Conservation (phyloP, 2,797 vertebrate species). For the Catamblyrhynchus diadema region DNA sequence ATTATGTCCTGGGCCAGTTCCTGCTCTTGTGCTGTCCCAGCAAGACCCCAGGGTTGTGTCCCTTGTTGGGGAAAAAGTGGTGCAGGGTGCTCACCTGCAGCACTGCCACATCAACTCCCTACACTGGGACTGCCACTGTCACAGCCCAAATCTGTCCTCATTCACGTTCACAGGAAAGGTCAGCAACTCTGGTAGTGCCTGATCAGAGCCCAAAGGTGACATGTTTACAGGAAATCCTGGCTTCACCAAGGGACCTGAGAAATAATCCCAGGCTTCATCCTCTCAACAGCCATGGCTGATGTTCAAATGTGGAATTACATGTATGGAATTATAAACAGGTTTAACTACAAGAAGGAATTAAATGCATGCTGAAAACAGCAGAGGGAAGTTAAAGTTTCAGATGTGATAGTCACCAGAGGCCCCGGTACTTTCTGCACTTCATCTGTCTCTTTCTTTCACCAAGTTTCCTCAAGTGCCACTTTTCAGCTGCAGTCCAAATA, state of each 20-base stretch:
- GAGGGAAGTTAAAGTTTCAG: conserved; percentile 10
- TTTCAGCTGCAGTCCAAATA: conserved; percentile 25
- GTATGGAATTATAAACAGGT: not conserved
- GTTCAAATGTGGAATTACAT: not conserved
- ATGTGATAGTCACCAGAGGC: not conserved
- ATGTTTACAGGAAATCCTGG: not conserved
- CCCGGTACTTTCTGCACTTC: not conserved
- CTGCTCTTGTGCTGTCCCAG: not conserved
- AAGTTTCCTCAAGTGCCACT: not conserved
- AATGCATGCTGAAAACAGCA: not conserved
- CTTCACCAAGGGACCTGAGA: not conserved
- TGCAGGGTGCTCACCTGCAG: not conserved
- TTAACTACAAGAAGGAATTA: conserved; percentile 9
- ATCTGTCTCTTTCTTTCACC: conserved; percentile 24
- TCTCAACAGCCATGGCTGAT: not conserved
- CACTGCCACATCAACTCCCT: not conserved
- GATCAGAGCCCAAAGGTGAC: not conserved
- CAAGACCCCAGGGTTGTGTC: not conserved
- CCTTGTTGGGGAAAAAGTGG: not conserved
- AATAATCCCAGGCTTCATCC: not conserved
- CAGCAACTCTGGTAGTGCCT: not conserved
- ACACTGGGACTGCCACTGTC: accelerated
- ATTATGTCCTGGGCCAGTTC: not conserved
- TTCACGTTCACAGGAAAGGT: accelerated
- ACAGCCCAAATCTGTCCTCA: not conserved